Conservation (phyloP, 2,797 vertebrate species). For the Loriculus beryllinus region DNA sequence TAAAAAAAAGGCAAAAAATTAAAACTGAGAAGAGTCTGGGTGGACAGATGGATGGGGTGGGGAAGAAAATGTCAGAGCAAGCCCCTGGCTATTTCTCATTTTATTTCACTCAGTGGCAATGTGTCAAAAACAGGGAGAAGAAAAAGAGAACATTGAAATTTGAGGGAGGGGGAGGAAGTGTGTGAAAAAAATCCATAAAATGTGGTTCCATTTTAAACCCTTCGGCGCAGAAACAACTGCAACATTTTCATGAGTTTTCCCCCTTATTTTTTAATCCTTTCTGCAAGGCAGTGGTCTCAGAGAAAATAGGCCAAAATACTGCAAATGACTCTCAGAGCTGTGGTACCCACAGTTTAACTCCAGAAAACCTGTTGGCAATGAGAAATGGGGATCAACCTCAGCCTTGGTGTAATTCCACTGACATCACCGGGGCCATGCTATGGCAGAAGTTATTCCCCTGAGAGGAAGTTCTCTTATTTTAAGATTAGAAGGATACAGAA, state of each 20-base stretch:
- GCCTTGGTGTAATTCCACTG: background rate
- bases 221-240: background rate
- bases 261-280: background rate
- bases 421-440: background rate
- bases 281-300: background rate
- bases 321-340: background rate
- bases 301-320: background rate
- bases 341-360: background rate
- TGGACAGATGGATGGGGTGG: conserved; percentile 22
- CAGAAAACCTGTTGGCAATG: background rate
- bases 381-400: background rate
- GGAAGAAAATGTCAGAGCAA: conserved; percentile 62
- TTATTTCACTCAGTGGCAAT: conserved; percentile 31
- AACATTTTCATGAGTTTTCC: background rate
- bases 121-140: conserved; percentile 16
- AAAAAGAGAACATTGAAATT: conserved; percentile 49
- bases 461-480: conserved; percentile 7
- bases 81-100: conserved; percentile 61
- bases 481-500: background rate
- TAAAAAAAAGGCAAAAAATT: background rate
- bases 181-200: conserved; percentile 45
- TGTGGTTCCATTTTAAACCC: conserved; percentile 39
- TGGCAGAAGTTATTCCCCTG: background rate
- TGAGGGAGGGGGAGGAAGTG: conserved; percentile 5
- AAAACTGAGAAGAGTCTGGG: background rate